phyloP scores from a whole-genome alignment of 2,113 vertebrate species.

The Ictidomys tridecemlineatus region DNA sequence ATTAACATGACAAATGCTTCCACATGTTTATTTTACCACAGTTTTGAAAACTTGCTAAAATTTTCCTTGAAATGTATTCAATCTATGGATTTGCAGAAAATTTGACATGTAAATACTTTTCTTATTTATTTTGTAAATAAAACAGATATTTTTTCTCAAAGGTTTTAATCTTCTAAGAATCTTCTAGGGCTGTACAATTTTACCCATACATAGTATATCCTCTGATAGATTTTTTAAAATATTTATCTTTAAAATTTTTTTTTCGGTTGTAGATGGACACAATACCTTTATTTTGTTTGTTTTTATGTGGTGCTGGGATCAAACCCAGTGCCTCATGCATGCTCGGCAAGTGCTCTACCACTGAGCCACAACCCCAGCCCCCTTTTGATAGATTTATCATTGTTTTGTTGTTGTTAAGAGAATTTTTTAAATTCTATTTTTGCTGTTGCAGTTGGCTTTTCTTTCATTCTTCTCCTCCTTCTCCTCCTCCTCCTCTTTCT shows the following conservation, averaged over 20 bases:
- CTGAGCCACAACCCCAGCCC: no score
- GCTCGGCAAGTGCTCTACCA: no score
- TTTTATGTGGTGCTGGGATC: no score
- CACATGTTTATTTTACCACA: background rate
- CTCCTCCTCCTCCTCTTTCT: no score
- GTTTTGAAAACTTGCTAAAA: background rate
- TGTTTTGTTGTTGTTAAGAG: background rate
- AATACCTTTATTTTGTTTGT: no score
- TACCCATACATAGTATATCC: background rate
- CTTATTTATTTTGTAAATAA: background rate
- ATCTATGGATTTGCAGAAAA: conserved; percentile 27
- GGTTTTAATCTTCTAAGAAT: conserved; percentile 34
- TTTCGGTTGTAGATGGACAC: no score
- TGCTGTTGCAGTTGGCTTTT: background rate
- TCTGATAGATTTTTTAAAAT: background rate
- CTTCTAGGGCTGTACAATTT: background rate
- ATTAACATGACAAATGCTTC: background rate
- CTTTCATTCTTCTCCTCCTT: no score
- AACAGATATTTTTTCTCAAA: background rate
- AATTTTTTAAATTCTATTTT: background rate
- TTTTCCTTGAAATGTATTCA: conserved; percentile 22
- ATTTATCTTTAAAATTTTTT: no score
- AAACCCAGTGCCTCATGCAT: no score
- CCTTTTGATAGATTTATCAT: background rate
- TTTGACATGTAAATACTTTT: background rate